Percentiles rank a stretch among this genome's conserved stretches.
Evolutionary conservation across 1,140 invertebrate species (phyloP).

Genomic region (Tetramorium alpestre): DNA sequence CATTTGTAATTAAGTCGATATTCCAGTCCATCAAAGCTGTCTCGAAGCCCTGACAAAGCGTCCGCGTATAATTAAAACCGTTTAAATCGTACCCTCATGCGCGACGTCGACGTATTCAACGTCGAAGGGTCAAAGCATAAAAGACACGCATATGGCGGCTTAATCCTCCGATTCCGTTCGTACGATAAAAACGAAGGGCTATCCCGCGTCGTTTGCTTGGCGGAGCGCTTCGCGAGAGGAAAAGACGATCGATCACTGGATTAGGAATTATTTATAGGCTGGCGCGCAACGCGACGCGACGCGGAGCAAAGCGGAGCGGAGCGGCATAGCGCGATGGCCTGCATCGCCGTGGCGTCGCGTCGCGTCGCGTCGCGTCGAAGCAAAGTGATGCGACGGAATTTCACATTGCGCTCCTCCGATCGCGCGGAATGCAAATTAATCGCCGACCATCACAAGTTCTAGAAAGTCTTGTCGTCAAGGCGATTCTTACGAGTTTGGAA

Average conservation of each 20-base stretch:
- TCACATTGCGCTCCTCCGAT: conserved; percentile 6
- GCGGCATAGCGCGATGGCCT: conserved; percentile 6
- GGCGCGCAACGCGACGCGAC: not conserved
- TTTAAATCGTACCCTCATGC: conserved; percentile 35
- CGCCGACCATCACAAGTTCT: conserved; percentile 50
- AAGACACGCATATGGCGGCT: conserved; percentile 26
- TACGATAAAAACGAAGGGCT: conserved; percentile 22
- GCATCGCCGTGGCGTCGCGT: not conserved
- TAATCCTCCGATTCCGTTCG: conserved; percentile 12
- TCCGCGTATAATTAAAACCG: conserved; percentile 31
- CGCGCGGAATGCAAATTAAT: conserved; percentile 68
- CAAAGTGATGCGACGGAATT: conserved; percentile 39
- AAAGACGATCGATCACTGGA: conserved; percentile 53
- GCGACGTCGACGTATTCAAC: conserved; percentile 2
- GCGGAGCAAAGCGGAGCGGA: too few relatives aligned
- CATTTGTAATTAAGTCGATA: not conserved
- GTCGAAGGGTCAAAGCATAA: conserved; percentile 13
- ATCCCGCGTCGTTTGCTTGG: conserved; percentile 10
- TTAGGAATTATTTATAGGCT: conserved; percentile 61
- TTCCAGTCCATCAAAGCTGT: not conserved
- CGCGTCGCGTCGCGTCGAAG: not conserved
- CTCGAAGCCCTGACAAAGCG: not conserved
- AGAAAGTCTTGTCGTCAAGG: conserved; percentile 72
- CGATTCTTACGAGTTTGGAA: conserved; percentile 69
- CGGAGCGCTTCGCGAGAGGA: conserved; percentile 46